Evolutionary conservation across 2,888 invertebrate species (phyloP), one percentile per base, ranked within the genome.

Genomic region (Dusona sp.): DNA sequence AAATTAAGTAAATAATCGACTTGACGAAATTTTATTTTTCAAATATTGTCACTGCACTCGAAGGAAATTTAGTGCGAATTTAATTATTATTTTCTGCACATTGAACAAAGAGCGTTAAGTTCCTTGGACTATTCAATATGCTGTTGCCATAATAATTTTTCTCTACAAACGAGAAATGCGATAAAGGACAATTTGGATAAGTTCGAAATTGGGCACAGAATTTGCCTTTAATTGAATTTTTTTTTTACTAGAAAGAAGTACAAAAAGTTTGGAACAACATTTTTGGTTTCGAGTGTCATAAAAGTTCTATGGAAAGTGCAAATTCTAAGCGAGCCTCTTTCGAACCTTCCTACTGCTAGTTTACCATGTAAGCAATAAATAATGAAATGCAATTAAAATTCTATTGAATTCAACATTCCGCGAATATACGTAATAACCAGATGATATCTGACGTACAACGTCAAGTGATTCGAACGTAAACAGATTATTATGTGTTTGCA

Each of bases 381-480:
- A 7, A 29, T 29, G 61, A 61, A 61, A 61, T 61, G 25, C 48
- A 57, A 81, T 85, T 73, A 81, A 81, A 57, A 78, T 68, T 51
- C 57, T 64, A 33, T 19, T 45, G 48, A 72, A 73, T 85, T 84
- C 64, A 80, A 64, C 65, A 72, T 84, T 84, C 33, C 38, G 48
- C 42, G 54, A 67, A 67, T 74, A 36, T 57, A 85, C 82, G 70
- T 85, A 82, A 85, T 82, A 70, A 79, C 68, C 73, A 85, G 85
- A 82, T 82, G 81, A 82, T 74, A 68, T 73, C 81, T 85, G 82
- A 85, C 82, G 85, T 74, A 74, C 77, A 67, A 80, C 77, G 84
- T 72, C 64, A 78, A 81, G 45, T 79, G 78, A 48, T 70, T 68
- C 7, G 19, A 74, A 85, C 78, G 78, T 85, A 85, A 82, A 82